Evolutionary conservation across 2,888 invertebrate genomes (phyloP), one percentile per base, ranked within the genome.

Genomic region (Sphaerophoria rueppellii): DNA sequence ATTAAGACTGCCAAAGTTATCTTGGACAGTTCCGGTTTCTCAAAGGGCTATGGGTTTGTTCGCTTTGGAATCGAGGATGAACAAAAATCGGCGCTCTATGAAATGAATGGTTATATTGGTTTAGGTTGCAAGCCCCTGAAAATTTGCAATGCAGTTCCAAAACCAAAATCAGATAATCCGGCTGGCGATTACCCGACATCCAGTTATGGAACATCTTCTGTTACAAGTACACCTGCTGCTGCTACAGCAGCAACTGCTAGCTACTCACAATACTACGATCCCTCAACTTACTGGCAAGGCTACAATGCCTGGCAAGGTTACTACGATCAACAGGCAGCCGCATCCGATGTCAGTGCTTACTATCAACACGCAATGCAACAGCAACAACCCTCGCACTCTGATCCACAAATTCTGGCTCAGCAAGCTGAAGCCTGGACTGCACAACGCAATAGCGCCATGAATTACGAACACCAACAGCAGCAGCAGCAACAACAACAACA

Each of bases 1-100:
- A 97, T 98, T 76, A 96, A 97, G 92, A 96, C 98, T 57, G 98
- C 98, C 11, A 98, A 98, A 95, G 98, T 98, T 37, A 98, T 99
- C 88, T 92, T 98, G 88, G 98, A 98, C 89, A 95, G 94, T 87
- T 95, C 96, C 81, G 98, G 98, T 4, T 96, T 96, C 89, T 98
- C 98, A 89, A 97, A 97, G 92, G 98, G 98, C 12, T 99, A 98
- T 91, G 99, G 98, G 5, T 98, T 99, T 92, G 97, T 99, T 9
- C 94, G 98, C 87, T 99, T 99, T 91, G 96, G 97, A 4, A 96
- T 96, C 89, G 98, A 98, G 91, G 97, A 97, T 79, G 98, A 98
- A 89, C 98, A 98, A 91, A 96, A 98, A 89, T 96, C 97, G 88
- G 98, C 98, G 86, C 92, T 98, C 67, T 95, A 96, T 71, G 96